These are phyloP conservation scores for Allolobophora icterica DNA, from an alignment of 2,888 invertebrate species.

Conservation along the genomic window DNA sequence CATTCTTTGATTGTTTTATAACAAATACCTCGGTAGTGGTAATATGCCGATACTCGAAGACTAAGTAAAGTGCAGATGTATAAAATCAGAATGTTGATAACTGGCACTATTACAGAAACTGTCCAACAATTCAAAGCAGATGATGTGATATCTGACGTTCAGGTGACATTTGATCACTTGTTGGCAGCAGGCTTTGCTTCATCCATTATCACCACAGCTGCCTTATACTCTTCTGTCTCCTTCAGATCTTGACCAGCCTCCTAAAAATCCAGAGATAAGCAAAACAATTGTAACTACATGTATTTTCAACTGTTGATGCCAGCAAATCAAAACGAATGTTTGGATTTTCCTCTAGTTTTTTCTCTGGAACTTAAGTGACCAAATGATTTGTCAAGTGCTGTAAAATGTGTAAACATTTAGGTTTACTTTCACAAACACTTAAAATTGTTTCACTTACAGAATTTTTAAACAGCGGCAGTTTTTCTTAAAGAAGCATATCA, in stretches of 20 bases:
- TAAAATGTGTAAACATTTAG: background rate
- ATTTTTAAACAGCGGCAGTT: background rate
- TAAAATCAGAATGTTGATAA: conserved; percentile 1
- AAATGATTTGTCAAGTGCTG: background rate
- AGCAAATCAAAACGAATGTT: too few relatives aligned
- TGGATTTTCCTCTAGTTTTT: background rate
- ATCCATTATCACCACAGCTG: conserved; percentile 27
- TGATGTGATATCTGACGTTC: background rate
- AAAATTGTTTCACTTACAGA: background rate
- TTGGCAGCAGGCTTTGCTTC: conserved; percentile 28
- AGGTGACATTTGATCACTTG: background rate
- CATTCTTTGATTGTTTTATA: background rate
- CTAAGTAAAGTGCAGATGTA: background rate
- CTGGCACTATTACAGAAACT: background rate
- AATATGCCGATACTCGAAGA: background rate
- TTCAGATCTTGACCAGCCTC: conserved; percentile 32
- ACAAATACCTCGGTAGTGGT: background rate
- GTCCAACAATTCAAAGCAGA: background rate
- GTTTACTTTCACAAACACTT: background rate
- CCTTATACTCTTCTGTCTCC: conserved; percentile 39
- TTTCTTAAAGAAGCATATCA: background rate
- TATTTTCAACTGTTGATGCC: background rate
- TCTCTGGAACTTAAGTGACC: background rate
- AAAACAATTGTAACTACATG: background rate
- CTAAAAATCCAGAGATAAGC: background rate